Percentiles rank a stretch among this genome's conserved stretches.
Evolutionary conservation across 2,797 vertebrate species (phyloP).

Genomic region (Xenentodon cancila): DNA sequence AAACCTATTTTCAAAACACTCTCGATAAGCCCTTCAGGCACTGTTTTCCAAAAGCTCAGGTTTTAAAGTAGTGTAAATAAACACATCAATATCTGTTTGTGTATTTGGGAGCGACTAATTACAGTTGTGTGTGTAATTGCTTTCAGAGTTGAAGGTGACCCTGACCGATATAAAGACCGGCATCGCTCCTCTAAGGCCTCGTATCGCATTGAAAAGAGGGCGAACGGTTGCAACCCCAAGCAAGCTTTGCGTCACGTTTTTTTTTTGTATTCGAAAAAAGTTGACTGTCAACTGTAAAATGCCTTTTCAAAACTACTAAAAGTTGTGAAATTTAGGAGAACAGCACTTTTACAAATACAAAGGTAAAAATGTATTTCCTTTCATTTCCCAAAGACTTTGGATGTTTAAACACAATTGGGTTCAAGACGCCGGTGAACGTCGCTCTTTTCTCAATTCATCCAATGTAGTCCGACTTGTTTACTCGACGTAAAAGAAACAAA

Average conservation of each 20-base stretch:
- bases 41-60: slow-evolving; percentile 18
- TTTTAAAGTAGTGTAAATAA: slow-evolving; percentile 42
- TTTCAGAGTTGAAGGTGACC: slow-evolving; percentile 25
- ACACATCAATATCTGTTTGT: slow-evolving; percentile 36
- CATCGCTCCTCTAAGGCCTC: slow-evolving; percentile 5
- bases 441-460: slow-evolving; percentile 46
- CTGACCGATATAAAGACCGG: slow-evolving; percentile 36
- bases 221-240: slow-evolving; percentile 20
- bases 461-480: slow-evolving; percentile 31
- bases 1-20: slow-evolving; percentile 44
- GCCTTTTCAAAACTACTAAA: slow-evolving; percentile 6
- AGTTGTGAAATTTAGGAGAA: slow-evolving; percentile 17
- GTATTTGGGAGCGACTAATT: slow-evolving; percentile 38
- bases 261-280: no score
- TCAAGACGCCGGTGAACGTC: slow-evolving; percentile 39
- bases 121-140: slow-evolving; percentile 33
- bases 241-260: background rate
- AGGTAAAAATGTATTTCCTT: slow-evolving; percentile 14
- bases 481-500: slow-evolving; percentile 48
- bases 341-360: slow-evolving; percentile 2
- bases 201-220: background rate
- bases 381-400: background rate
- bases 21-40: slow-evolving; percentile 35
- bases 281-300: slow-evolving; percentile 29
- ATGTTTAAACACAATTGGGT: slow-evolving; percentile 10